Evolutionary conservation across 2,797 vertebrate genomes (phyloP).

Genomic region (Aplochiton taeniatus): DNA sequence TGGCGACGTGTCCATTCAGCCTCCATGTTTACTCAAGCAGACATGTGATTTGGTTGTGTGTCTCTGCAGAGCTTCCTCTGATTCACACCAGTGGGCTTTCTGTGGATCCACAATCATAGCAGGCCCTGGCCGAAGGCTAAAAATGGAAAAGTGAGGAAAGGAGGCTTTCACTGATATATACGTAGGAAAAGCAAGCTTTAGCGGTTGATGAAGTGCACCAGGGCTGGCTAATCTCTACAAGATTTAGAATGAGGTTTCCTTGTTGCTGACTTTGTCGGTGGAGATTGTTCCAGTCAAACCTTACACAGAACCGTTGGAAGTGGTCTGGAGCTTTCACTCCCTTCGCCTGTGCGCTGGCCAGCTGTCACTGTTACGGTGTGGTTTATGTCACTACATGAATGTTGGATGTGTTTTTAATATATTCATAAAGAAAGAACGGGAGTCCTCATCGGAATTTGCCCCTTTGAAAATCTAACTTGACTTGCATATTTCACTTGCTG

Average conservation of each 20-base stretch:
- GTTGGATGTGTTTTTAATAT: background rate
- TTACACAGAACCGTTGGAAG: background rate
- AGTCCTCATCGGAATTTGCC: background rate
- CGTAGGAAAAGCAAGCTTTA: background rate
- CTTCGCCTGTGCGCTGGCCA: background rate
- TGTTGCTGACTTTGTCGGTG: background rate
- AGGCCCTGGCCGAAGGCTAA: constrained; percentile 31
- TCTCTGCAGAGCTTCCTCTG: constrained; percentile 47
- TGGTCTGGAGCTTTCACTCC: background rate
- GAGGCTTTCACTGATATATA: background rate
- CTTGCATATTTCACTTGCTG: background rate
- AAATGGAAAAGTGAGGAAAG: constrained; percentile 13
- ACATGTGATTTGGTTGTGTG: constrained; percentile 56
- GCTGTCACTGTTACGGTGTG: background rate
- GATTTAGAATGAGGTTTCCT: constrained; percentile 2
- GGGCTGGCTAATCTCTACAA: background rate
- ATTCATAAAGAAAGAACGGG: constrained; percentile 1
- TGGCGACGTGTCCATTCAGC: constrained; percentile 64
- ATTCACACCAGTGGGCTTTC: constrained; percentile 2
- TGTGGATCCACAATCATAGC: background rate
- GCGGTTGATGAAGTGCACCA: constrained; percentile 3
- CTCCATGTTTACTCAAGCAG: constrained; percentile 66
- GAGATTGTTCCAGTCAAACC: background rate
- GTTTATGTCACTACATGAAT: background rate
- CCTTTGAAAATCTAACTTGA: constrained; percentile 2